Percentiles rank a stretch among this genome's conserved stretches.
Evolutionary conservation across 2,797 vertebrate genomes (phyloP).

Genomic region (Acrossocheilus fasciatus): DNA sequence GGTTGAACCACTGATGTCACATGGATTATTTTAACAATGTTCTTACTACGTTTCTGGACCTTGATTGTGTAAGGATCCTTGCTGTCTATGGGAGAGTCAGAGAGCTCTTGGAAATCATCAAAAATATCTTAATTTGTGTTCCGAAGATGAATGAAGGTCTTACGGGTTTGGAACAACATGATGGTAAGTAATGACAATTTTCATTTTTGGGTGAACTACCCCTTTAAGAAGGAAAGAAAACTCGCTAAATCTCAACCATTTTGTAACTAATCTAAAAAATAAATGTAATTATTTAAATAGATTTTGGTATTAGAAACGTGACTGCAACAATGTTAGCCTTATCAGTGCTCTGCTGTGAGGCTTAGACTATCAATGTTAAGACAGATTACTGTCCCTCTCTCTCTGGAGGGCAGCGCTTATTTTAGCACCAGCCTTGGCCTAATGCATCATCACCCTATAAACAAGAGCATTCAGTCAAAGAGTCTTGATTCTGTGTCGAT

Average conservation of each 20-base stretch:
- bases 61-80: no score
- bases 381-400: slow-evolving; percentile 37
- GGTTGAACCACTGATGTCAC: no score
- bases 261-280: background rate
- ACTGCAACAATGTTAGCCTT: slow-evolving; percentile 7
- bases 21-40: no score
- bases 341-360: background rate
- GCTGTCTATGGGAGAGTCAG: no score
- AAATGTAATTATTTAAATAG: background rate
- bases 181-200: no score
- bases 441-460: slow-evolving; percentile 39
- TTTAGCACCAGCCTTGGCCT: slow-evolving; percentile 27
- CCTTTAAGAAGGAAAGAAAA: background rate
- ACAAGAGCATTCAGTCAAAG: slow-evolving; percentile 33
- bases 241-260: background rate
- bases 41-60: no score
- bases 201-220: no score
- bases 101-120: no score
- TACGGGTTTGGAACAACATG: no score
- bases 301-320: background rate
- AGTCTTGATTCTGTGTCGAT: slow-evolving; percentile 22
- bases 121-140: no score
- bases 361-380: slow-evolving; percentile 37
- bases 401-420: slow-evolving; percentile 24
- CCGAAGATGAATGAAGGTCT: no score